Base-by-base conservation (phyloP, 2,888 invertebrate genomes). In the Hirtodrosophila trivittata region DNA sequence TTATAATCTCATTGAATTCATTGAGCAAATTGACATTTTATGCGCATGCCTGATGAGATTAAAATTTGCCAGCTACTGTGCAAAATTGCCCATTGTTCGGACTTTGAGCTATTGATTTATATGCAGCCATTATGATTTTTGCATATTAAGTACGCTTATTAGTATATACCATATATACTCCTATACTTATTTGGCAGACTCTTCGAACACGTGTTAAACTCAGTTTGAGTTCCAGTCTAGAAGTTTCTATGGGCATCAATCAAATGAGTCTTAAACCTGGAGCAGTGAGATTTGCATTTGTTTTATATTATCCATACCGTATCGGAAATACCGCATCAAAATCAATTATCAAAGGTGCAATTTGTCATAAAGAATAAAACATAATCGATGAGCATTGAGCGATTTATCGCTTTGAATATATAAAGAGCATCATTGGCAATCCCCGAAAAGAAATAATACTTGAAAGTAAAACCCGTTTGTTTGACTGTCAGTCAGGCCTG, bases 11-110 rank as follows among this genome's bases (percentile, higher is more conserved):
- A 63, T 73, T 63, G 60, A 63, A 70, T 52, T 56, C 66, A 43
- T 28, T 60, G 56, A 52, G 58, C 35, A 73, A 67, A 62, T 67
- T 51, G 50, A 38, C 57, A 51, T 60, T 63, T 75, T 72, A 68
- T 72, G 62, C 52, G 73, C 58, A 65, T 59, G 59, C 55, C 62
- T 52, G 62, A 71, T 71, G 58, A 59, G 77, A 66, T 72, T 65
- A 58, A 65, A 49, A 55, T 21, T 58, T 7, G 28, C 35, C 30
- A 41, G 77, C 77, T 77, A 77, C 77, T 77, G 77, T 75, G 52
- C 66, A 60, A 59, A 63, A 63, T 65, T 62, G 33, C 12, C 57
- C 57, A 72, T 75, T 66, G 72, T 75, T 60, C 4, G 3, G 3
- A 25, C 43, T 49, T 37, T n/a, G 21, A 43, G 54, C 54, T 18